Percentiles rank a stretch among this genome's conserved stretches.
Evolutionary conservation across 2,888 invertebrate species (phyloP).

Genomic region (Sipha maydis): DNA sequence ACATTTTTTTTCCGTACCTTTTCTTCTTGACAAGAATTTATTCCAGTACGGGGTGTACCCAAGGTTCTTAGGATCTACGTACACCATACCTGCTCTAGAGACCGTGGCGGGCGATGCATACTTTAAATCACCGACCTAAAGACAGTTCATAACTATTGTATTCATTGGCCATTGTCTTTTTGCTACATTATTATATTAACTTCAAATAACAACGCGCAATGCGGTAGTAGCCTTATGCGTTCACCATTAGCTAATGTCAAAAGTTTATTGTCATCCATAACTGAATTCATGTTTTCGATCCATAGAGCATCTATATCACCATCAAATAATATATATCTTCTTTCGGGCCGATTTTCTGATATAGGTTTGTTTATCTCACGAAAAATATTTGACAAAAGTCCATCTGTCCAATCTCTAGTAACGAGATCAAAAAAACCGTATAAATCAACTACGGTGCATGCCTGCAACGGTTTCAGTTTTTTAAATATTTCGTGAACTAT

Average conservation of each 20-base stretch:
- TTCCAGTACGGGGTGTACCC: conserved; percentile 89
- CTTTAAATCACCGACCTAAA: conserved; percentile 83
- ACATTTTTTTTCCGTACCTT: conserved; percentile 70
- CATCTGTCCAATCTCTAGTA: conserved; percentile 93
- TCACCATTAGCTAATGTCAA: conserved; percentile 92
- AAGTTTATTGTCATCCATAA: conserved; percentile 94
- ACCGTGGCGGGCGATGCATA: conserved; percentile 94
- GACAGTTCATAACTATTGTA: conserved; percentile 29
- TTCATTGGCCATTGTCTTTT: not conserved
- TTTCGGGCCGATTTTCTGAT: conserved; percentile 69
- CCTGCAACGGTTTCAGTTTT: conserved; percentile 22
- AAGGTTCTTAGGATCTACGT: conserved; percentile 90
- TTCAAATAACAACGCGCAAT: conserved; percentile 88
- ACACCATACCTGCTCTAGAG: conserved; percentile 93
- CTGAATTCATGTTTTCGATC: conserved; percentile 98
- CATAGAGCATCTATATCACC: conserved; percentile 94
- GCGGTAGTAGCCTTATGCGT: conserved; percentile 82
- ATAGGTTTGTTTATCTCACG: conserved; percentile 81
- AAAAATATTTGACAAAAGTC: conserved; percentile 89
- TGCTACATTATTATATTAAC: conserved; percentile 67
- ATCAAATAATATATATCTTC: conserved; percentile 88
- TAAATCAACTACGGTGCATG: conserved; percentile 84
- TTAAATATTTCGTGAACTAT: not conserved
- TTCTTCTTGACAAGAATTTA: conserved; percentile 77
- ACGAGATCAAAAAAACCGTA: conserved; percentile 88